Base-by-base conservation (phyloP, 2,888 invertebrate species). In the Papilio gigon region DNA sequence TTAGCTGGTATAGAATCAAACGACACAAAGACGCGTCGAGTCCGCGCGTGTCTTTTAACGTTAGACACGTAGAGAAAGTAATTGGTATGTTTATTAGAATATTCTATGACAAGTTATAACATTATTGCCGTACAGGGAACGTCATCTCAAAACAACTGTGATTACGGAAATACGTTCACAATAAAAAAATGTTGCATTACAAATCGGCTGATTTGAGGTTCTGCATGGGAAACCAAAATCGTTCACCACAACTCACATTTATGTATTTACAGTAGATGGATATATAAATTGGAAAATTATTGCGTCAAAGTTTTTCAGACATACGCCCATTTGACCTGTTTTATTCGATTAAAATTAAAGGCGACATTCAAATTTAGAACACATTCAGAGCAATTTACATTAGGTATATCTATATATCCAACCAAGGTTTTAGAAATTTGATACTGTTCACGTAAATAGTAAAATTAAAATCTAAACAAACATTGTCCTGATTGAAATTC, bases 1-100 rank as follows among this genome's bases (percentile, higher is more conserved):
- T 63, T 63, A 63, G 25, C 50, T 35, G 35, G n/a, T 27, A 27
- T 33, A 25, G 40, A 44, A 63, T 17, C 50, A 14, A 50, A 63
- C 20, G 50, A 63, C 50, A 63, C 50, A 63, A 63, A 35, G 17
- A 47, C 22, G 44, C 12, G 44, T 22, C 22, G 44, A 47, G 20
- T 22, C 20, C n/a, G 9, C 9, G 20, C 22, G 20, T 47, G 44
- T 47, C 44, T 47, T 47, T 47, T 47, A n/a, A 47, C 44, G 11
- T 44, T 8, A 42, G 42, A 22, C 22, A 12, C 2, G 11, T 3
- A 9, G 9, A 9, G 44, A 22, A 44, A 47, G 44, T 22, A 47
- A 47, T 47, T 22, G 44, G 11, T 47, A 22, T 47, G 12, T 44
- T 44, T 44, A 47, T 11, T 22, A 47, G 20, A 22, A 12, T 11